Conservation (phyloP, 2,113 vertebrate genomes). For the Noturus placidus region DNA sequence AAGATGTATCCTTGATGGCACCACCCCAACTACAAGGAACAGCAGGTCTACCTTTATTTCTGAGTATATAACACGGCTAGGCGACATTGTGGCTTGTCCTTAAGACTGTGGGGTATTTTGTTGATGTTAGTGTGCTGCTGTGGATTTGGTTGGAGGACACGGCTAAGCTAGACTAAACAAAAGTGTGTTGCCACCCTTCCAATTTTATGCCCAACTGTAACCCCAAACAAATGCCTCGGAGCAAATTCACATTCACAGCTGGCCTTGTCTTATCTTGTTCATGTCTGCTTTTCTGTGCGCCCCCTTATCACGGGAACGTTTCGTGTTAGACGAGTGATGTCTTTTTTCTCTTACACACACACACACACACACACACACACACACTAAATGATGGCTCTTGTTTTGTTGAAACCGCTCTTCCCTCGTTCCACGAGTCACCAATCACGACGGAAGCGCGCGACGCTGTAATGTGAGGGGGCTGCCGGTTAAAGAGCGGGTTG, state of each 20-base stretch:
- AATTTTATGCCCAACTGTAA: constrained; percentile 37
- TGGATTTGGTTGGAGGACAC: background rate
- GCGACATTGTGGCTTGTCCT: background rate
- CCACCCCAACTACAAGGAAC: background rate
- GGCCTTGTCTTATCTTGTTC: constrained; percentile 30
- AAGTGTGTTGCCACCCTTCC: constrained; percentile 16
- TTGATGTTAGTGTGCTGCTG: background rate
- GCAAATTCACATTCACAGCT: constrained; percentile 37
- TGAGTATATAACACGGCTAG: background rate
- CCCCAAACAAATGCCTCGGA: constrained; percentile 30
- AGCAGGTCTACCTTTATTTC: background rate
- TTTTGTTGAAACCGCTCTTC: constrained; percentile 81
- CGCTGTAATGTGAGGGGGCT: constrained; percentile 88
- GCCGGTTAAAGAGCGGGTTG: constrained; percentile 90
- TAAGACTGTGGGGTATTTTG: background rate
- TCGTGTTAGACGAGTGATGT: constrained; percentile 64
- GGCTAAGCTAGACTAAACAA: constrained; percentile 24
- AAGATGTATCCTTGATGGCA: background rate
- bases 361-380: constrained; percentile 16
- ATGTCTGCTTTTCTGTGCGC: constrained; percentile 4
- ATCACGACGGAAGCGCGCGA: constrained; percentile 84
- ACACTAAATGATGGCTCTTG: constrained; percentile 74
- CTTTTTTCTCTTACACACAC: constrained; percentile 70
- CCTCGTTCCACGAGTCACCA: constrained; percentile 84
- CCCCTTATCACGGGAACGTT: constrained; percentile 23